Conservation (phyloP, 2,888 invertebrate species). For the Gibbula magus region DNA sequence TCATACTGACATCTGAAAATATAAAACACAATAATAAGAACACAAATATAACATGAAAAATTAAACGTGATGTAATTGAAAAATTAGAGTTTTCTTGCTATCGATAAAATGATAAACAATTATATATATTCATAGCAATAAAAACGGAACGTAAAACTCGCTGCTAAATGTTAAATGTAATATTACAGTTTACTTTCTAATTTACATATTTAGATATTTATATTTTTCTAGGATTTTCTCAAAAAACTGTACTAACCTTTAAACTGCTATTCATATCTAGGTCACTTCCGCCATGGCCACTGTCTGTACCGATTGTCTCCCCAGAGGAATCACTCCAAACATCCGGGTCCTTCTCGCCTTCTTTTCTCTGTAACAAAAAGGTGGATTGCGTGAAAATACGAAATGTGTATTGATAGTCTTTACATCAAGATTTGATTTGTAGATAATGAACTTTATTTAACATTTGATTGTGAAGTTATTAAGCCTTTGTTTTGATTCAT, state of each 20-base stretch:
- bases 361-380: slow-evolving; percentile 5
- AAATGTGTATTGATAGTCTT: not conserved
- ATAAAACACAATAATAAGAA: not conserved
- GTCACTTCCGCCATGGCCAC: slow-evolving; percentile 42
- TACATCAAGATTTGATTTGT: too few relatives aligned
- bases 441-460: too few relatives aligned
- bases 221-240: too few relatives aligned
- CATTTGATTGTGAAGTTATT: too few relatives aligned
- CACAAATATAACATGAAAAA: not conserved
- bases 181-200: too few relatives aligned
- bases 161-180: too few relatives aligned
- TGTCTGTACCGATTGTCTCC: slow-evolving; percentile 39
- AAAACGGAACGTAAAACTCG: too few relatives aligned
- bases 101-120: too few relatives aligned
- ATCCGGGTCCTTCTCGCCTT: slow-evolving; percentile 24
- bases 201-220: too few relatives aligned
- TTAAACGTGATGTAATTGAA: not conserved
- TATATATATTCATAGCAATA: too few relatives aligned
- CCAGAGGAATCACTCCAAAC: slow-evolving; percentile 39
- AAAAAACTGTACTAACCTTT: not conserved
- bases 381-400: not conserved
- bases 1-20: not conserved
- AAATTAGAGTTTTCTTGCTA: too few relatives aligned
- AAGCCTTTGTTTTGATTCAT: too few relatives aligned
- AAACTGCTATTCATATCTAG: slow-evolving; percentile 20